phyloP scores from a whole-genome alignment of 2,797 vertebrate species.

The Alcedo quadribrachys region DNA sequence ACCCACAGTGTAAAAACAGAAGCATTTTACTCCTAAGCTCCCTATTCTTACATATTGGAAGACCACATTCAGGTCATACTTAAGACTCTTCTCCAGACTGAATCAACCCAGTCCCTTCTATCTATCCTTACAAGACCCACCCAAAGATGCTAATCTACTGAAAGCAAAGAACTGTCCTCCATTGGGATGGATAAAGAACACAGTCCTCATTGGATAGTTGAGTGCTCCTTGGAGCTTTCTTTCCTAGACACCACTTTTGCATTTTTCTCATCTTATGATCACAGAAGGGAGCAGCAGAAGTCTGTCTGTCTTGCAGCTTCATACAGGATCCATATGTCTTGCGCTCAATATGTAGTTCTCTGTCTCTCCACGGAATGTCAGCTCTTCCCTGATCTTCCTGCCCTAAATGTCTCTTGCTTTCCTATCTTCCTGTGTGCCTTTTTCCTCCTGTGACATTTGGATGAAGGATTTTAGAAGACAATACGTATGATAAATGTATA shows the following conservation, averaged over 20 bases:
- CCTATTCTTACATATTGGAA: background rate
- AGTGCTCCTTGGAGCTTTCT: background rate
- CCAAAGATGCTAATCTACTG: background rate
- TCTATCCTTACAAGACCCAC: background rate
- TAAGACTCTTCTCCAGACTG: background rate
- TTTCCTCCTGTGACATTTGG: slow-evolving; percentile 10
- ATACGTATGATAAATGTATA: slow-evolving; percentile 8
- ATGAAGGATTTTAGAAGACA: slow-evolving; percentile 21
- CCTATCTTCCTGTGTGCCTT: background rate
- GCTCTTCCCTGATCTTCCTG: slow-evolving; percentile 16
- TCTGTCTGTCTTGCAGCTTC: slow-evolving; percentile 50
- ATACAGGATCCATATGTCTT: slow-evolving; percentile 35
- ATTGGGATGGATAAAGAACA: background rate
- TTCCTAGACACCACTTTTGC: slow-evolving; percentile 3
- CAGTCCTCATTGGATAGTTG: background rate
- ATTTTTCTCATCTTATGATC: background rate
- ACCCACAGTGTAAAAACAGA: background rate
- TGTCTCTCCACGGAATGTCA: background rate
- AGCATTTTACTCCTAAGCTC: background rate
- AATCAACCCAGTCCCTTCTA: background rate
- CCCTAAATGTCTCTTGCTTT: slow-evolving; percentile 20
- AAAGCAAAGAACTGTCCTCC: background rate
- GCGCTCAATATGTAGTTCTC: background rate
- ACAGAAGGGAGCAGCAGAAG: slow-evolving; percentile 9
- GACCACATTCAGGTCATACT: background rate